These are phyloP conservation scores for Chrysolina oricalcia DNA, from an alignment of 2,888 invertebrate species.

Conservation along the genomic window DNA sequence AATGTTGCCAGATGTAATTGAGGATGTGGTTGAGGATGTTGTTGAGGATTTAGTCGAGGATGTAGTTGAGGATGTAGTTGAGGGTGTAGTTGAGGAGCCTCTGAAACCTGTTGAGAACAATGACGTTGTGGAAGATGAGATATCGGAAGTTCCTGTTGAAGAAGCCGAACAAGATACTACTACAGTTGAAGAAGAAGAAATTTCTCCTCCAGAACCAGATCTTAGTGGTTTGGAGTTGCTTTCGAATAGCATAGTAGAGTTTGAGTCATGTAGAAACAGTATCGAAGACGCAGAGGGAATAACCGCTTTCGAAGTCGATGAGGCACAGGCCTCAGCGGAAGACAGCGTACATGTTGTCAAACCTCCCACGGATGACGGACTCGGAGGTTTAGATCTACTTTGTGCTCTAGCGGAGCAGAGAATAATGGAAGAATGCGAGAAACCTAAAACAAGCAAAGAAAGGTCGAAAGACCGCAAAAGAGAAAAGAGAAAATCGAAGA, in stretches of 20 bases:
- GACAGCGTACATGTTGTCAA: neutral
- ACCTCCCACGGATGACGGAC: conserved; percentile 61
- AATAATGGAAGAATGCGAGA: conserved; percentile 82
- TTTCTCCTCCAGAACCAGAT: conserved; percentile 74
- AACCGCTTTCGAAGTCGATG: conserved; percentile 64
- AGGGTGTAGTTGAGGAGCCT: conserved; percentile 3
- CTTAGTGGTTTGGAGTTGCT: conserved; percentile 87
- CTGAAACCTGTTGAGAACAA: neutral
- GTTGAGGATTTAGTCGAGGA: neutral
- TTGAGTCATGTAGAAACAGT: conserved; percentile 74
- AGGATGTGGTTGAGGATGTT: conserved; percentile 11
- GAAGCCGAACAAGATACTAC: conserved; percentile 3
- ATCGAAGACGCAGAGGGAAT: conserved; percentile 66
- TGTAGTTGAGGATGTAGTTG: conserved; percentile 9
- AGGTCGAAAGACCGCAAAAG: conserved; percentile 65
- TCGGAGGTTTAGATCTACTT: conserved; percentile 82
- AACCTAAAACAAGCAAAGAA: conserved; percentile 52
- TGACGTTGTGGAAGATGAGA: conserved; percentile 1
- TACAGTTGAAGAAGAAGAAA: conserved; percentile 5
- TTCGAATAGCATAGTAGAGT: conserved; percentile 89
- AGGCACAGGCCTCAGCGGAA: conserved; percentile 37
- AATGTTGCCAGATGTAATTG: conserved; percentile 17
- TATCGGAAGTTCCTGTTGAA: conserved; percentile 17
- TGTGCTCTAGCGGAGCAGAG: conserved; percentile 90
- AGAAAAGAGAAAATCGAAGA: conserved; percentile 72